Evolutionary conservation across 2,113 vertebrate species (phyloP).

Genomic region (Ceratotherium simum): DNA sequence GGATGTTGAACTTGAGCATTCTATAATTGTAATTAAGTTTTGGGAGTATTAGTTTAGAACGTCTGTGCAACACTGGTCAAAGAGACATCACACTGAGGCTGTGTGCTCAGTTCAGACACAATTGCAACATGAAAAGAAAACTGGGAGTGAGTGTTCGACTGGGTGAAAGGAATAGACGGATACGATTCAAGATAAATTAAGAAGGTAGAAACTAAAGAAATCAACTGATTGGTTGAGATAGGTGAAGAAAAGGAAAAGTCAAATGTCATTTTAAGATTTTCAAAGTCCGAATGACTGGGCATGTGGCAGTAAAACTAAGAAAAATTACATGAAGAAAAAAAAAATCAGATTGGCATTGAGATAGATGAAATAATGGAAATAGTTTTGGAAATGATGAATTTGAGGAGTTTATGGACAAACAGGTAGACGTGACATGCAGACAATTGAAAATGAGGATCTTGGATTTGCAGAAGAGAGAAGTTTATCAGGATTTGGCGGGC

Average conservation of each 20-base stretch:
- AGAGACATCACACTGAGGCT: neutral
- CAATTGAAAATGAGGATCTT: neutral
- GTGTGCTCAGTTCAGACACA: neutral
- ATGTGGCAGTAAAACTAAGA: neutral
- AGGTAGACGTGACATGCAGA: neutral
- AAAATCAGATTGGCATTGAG: neutral
- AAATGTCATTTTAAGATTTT: neutral
- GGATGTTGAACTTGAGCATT: neutral
- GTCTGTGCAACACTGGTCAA: neutral
- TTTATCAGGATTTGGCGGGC: neutral
- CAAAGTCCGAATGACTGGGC: neutral
- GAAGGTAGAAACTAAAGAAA: constrained; percentile 4
- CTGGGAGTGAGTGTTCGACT: neutral
- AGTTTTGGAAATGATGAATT: neutral
- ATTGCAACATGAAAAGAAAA: neutral
- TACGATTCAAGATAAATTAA: neutral
- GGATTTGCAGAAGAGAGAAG: neutral
- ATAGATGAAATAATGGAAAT: neutral
- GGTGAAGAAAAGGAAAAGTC: neutral
- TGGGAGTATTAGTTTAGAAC: neutral
- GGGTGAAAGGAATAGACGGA: neutral
- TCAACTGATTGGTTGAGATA: neutral
- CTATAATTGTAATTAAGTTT: neutral
- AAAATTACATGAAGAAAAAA: neutral
- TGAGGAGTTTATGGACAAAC: neutral